phyloP scores from a whole-genome alignment of 2,797 vertebrate species.

The Channallabes apus region DNA sequence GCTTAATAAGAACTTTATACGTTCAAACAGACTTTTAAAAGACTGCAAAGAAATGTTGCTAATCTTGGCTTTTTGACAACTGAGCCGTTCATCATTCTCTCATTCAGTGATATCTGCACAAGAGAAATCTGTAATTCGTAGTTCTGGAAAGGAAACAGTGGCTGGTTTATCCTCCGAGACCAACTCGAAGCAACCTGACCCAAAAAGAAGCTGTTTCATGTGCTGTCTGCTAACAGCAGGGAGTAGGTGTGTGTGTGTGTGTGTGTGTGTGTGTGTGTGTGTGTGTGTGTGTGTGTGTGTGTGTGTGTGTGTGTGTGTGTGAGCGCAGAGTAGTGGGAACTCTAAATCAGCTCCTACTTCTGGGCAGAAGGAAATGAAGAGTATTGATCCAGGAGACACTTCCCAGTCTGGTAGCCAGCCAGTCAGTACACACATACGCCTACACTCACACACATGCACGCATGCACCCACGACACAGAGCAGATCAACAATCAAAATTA shows the following conservation, averaged over 20 bases:
- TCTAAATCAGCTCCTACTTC: slow-evolving; percentile 48
- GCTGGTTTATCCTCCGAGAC: slow-evolving; percentile 18
- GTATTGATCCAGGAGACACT: slow-evolving; percentile 45
- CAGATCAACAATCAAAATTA: not conserved
- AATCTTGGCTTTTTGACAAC: slow-evolving; percentile 11
- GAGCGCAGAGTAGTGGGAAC: slow-evolving; percentile 21
- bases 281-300: slow-evolving; percentile 12
- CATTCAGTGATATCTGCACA: slow-evolving; percentile 18
- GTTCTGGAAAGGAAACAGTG: slow-evolving; percentile 30
- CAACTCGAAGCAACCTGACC: slow-evolving; percentile 33
- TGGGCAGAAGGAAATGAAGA: slow-evolving; percentile 49
- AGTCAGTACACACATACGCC: not conserved
- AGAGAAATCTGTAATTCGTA: slow-evolving; percentile 41
- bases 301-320: too few species aligned
- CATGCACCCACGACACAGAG: slow-evolving; percentile 2
- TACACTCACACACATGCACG: slow-evolving; percentile 7
- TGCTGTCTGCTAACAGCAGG: slow-evolving; percentile 33
- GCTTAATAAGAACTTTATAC: not conserved
- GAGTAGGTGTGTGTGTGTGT: not conserved
- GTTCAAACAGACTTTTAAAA: not conserved
- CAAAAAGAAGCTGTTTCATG: slow-evolving; percentile 39
- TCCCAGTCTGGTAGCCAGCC: slow-evolving; percentile 22
- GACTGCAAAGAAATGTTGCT: not conserved
- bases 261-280: not conserved
- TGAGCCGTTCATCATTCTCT: slow-evolving; percentile 33